A percentile compares a stretch with the other conserved stretches of the same genome.
Evolutionary conservation across 2,888 invertebrate species (phyloP).

Genomic region (Agapostemon virescens): DNA sequence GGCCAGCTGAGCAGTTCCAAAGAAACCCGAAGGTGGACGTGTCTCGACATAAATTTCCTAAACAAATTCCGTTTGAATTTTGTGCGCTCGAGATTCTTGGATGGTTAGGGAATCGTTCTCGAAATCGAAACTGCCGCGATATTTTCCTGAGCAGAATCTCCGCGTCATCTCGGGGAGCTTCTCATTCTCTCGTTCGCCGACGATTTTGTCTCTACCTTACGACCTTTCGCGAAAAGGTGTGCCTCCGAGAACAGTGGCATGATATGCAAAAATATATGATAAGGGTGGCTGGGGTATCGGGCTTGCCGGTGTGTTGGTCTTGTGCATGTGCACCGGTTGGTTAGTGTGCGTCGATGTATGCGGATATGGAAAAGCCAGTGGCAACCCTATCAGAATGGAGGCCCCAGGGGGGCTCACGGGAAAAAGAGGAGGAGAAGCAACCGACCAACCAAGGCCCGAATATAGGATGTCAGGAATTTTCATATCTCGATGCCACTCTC

Average conservation of each 20-base stretch:
- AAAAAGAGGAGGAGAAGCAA: slow-evolving; percentile 57
- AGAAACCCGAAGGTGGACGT: background rate
- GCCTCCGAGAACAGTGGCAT: slow-evolving; percentile 68
- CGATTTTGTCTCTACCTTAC: slow-evolving; percentile 56
- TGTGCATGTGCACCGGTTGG: slow-evolving; percentile 40
- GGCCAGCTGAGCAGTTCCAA: background rate
- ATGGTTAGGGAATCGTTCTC: slow-evolving; percentile 10
- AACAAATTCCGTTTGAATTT: background rate
- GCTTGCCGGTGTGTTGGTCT: background rate
- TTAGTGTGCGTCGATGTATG: slow-evolving; percentile 59
- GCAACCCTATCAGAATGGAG: slow-evolving; percentile 73
- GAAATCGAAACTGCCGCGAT: slow-evolving; percentile 19
- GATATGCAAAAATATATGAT: slow-evolving; percentile 77
- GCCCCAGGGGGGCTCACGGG: slow-evolving; percentile 68
- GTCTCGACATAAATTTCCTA: background rate
- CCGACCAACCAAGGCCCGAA: slow-evolving; percentile 66
- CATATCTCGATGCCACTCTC: slow-evolving; percentile 73
- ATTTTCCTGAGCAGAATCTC: slow-evolving; percentile 35
- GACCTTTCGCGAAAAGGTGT: slow-evolving; percentile 61
- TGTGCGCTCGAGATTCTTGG: background rate
- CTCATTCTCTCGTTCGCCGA: slow-evolving; percentile 50
- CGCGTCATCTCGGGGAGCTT: slow-evolving; percentile 38
- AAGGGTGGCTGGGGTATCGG: slow-evolving; percentile 69
- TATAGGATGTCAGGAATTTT: slow-evolving; percentile 75
- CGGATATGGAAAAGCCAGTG: slow-evolving; percentile 71